Evolutionary conservation across 2,888 invertebrate genomes (phyloP).

Genomic region (Agriotes lineatus): DNA sequence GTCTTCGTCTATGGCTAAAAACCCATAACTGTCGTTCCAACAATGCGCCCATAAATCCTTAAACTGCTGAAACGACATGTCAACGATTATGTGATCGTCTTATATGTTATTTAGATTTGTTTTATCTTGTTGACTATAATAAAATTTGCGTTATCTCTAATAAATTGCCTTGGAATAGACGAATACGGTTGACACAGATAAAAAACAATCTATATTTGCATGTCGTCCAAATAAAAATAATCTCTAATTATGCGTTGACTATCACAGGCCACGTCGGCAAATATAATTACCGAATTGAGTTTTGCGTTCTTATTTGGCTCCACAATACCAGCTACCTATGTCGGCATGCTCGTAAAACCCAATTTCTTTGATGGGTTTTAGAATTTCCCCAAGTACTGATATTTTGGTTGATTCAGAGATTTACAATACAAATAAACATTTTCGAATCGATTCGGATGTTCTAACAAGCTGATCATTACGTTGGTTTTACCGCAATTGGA

Average conservation of each 20-base stretch:
- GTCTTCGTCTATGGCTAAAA: slow-evolving; percentile 52
- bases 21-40: slow-evolving; percentile 52
- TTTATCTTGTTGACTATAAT: slow-evolving; percentile 53
- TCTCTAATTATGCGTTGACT: slow-evolving; percentile 49
- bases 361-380: too few relatives aligned
- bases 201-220: slow-evolving; percentile 55
- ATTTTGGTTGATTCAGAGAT: too few relatives aligned
- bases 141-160: slow-evolving; percentile 56
- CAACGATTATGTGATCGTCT: slow-evolving; percentile 50
- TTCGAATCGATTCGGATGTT: slow-evolving; percentile 31
- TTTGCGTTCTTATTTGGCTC: slow-evolving; percentile 45
- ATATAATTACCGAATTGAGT: slow-evolving; percentile 57
- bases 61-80: slow-evolving; percentile 45
- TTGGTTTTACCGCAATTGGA: slow-evolving; percentile 38
- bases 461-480: too few relatives aligned
- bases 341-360: slow-evolving; percentile 40
- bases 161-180: slow-evolving; percentile 56
- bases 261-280: slow-evolving; percentile 59
- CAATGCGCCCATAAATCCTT: neutral
- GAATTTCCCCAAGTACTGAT: slow-evolving; percentile 47
- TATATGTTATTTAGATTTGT: slow-evolving; percentile 57
- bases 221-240: slow-evolving; percentile 49
- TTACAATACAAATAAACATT: too few relatives aligned
- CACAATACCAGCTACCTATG: slow-evolving; percentile 42
- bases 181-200: slow-evolving; percentile 58